A percentile compares a stretch with the other conserved stretches of the same genome.
phyloP scores from a whole-genome alignment of 2,888 invertebrate species.

The Cyrtodaria siliqua region DNA sequence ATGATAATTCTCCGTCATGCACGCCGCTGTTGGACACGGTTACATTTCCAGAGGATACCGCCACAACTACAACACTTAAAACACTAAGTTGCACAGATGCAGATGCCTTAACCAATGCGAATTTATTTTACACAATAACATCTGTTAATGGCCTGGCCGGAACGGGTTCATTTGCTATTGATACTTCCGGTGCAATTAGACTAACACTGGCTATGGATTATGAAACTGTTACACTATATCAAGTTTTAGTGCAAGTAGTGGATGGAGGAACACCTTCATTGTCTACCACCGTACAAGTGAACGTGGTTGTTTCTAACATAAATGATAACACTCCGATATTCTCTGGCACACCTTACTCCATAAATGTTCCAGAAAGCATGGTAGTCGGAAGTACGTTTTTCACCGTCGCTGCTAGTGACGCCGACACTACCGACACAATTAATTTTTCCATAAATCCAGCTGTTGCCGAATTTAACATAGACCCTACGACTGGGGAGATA shows the following conservation, averaged over 20 bases:
- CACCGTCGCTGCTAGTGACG: constrained; percentile 69
- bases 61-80: constrained; percentile 87
- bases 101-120: constrained; percentile 64
- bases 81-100: constrained; percentile 89
- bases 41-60: constrained; percentile 53
- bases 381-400: constrained; percentile 57
- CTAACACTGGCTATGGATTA: constrained; percentile 70
- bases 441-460: constrained; percentile 62
- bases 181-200: constrained; percentile 62
- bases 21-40: constrained; percentile 62
- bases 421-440: constrained; percentile 65
- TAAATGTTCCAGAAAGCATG: constrained; percentile 61
- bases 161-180: constrained; percentile 53
- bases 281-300: constrained; percentile 67
- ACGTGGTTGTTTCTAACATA: constrained; percentile 69
- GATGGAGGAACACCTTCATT: constrained; percentile 67
- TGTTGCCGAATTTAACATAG: constrained; percentile 62
- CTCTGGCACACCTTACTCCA: constrained; percentile 54
- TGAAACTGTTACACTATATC: constrained; percentile 63
- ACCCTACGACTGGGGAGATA: constrained; percentile 60
- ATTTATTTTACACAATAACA: constrained; percentile 45
- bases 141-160: constrained; percentile 63
- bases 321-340: constrained; percentile 78
- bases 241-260: constrained; percentile 66
- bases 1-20: constrained; percentile 87